These are phyloP conservation scores for Pyrocephalus nanus DNA, from an alignment of 2,797 vertebrate genomes.

Conservation along the genomic window DNA sequence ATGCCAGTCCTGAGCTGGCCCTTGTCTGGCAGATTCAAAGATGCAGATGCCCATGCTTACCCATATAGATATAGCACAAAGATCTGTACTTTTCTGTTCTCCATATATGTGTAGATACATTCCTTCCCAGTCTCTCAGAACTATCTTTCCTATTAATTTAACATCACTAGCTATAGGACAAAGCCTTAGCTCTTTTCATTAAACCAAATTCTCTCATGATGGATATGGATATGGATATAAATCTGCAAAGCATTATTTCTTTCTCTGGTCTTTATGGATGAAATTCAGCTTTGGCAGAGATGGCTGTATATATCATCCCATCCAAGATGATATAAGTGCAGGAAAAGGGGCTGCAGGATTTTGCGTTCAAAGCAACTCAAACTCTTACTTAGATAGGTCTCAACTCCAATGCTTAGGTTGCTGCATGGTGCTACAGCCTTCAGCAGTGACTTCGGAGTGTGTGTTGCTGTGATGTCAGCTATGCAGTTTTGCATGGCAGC, in stretches of 20 bases:
- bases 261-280: background rate
- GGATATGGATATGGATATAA: constrained; percentile 19
- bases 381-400: background rate
- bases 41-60: background rate
- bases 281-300: background rate
- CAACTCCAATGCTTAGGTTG: background rate
- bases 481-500: background rate
- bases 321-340: background rate
- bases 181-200: background rate
- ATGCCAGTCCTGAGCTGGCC: background rate
- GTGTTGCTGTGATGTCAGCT: background rate
- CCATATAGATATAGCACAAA: background rate
- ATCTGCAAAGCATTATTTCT: constrained; percentile 11
- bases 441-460: background rate
- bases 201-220: background rate
- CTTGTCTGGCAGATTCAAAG: background rate
- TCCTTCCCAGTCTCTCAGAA: background rate
- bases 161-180: background rate
- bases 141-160: background rate
- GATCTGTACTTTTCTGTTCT: background rate
- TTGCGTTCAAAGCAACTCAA: background rate
- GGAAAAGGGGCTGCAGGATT: background rate
- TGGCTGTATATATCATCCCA: background rate
- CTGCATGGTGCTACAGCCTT: background rate
- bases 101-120: background rate